Base-by-base conservation (phyloP, 2,113 vertebrate genomes). In the Sardina pilchardus region DNA sequence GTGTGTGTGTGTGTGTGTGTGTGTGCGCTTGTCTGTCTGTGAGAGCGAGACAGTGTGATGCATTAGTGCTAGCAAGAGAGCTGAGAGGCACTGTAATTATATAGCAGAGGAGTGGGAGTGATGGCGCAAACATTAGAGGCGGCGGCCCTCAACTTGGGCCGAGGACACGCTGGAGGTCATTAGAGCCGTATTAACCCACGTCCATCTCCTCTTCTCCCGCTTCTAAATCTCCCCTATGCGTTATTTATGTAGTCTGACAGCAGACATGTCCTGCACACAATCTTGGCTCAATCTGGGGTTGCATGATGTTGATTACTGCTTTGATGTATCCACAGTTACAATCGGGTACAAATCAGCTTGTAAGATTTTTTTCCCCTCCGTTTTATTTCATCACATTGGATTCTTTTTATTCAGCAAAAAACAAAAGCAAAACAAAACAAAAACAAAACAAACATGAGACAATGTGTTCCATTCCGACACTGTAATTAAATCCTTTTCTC, bases 401-500 rank as follows among this genome's bases (percentile, higher is more conserved):
- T n/a, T 53, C 16, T 63, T 67, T 30, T 67, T 30, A 9, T 34
- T 16, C 12, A 78, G 30, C 30, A 16, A 5, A 36, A 14, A 36
- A 4, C 12, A 16, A 5, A 30, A 1, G 30, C 26, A 30, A 26
- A 71, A 26, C 45, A 47, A 9, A 71, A 30, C 26, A 30, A 26
- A 71, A 30, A 26, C 63, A 26, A 71, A 78, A 67, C 26, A 67
- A 30, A 78, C 30, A 36, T 39, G 34, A 36, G 26, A 78, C 30
- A 78, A 34, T 78, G 26, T 5, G 14, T 14, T 78, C 71, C 14
- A 34, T 78, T 78, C 71, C 14, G 3, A 17, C 34, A 17, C 71
- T 78, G 71, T 78, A 78, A 34, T 78, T 78, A 78, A 39, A 39
- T 14, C 71, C 71, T 78, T 75, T 78, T 78, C 34, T 78, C 30